A percentile compares a stretch with the other conserved stretches of the same genome.
phyloP scores from a whole-genome alignment of 2,113 vertebrate genomes.

The Hylia prasina region DNA sequence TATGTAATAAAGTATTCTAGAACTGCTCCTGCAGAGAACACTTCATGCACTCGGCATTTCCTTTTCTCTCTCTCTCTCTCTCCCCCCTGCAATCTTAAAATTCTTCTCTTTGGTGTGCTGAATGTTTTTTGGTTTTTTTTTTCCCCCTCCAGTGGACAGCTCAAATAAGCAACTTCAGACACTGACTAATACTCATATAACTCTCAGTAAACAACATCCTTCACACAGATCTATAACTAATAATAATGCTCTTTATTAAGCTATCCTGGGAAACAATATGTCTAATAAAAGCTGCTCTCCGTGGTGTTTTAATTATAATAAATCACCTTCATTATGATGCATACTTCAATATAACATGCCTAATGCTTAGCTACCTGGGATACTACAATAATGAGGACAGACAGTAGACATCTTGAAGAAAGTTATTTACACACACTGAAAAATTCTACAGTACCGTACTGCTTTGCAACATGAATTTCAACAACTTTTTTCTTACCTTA shows the following conservation, averaged over 20 bases:
- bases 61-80: conserved; percentile 35
- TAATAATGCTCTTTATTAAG: conserved; percentile 77
- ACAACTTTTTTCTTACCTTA: conserved; percentile 80
- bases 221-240: conserved; percentile 76
- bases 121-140: background rate
- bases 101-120: conserved; percentile 55
- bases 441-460: conserved; percentile 55
- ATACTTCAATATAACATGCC: conserved; percentile 66
- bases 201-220: conserved; percentile 70
- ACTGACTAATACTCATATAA: conserved; percentile 71
- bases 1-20: conserved; percentile 80
- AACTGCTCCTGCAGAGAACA: conserved; percentile 73
- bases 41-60: conserved; percentile 69
- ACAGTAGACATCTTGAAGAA: conserved; percentile 53
- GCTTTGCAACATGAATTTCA: conserved; percentile 72
- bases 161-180: conserved; percentile 72
- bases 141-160: conserved; percentile 33
- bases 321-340: conserved; percentile 79
- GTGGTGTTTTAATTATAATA: conserved; percentile 80
- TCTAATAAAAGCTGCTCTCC: conserved; percentile 70
- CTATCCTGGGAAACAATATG: conserved; percentile 69
- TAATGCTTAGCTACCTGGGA: conserved; percentile 66
- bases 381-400: conserved; percentile 69
- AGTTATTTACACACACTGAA: conserved; percentile 73
- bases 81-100: conserved; percentile 53